A percentile compares a stretch with the other conserved stretches of the same genome.
Evolutionary conservation across 1,140 invertebrate genomes (phyloP).

Genomic region (Lordiphosa clarofinis): DNA sequence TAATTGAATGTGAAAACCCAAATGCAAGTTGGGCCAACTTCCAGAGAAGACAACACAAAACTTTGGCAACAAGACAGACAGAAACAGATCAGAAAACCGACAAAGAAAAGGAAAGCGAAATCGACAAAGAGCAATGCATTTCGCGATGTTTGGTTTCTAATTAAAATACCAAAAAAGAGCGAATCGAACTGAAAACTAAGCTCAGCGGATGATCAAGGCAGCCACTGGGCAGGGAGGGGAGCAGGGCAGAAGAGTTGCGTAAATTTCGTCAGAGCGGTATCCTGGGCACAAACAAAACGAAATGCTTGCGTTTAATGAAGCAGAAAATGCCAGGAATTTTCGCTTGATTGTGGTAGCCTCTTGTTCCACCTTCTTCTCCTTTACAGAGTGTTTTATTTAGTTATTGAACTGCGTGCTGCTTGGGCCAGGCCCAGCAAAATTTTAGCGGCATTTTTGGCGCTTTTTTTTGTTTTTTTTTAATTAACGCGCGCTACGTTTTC

Average conservation of each 20-base stretch:
- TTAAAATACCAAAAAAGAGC: slow-evolving; percentile 69
- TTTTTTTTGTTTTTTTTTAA: slow-evolving; percentile 61
- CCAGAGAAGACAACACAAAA: slow-evolving; percentile 10
- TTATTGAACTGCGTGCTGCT: slow-evolving; percentile 62
- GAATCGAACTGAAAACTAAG: slow-evolving; percentile 48
- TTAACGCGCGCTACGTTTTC: slow-evolving; percentile 74
- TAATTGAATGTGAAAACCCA: slow-evolving; percentile 74
- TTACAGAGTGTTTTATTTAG: slow-evolving; percentile 70
- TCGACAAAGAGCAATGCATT: slow-evolving; percentile 60
- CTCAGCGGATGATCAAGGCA: slow-evolving; percentile 46
- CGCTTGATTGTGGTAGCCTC: slow-evolving; percentile 60
- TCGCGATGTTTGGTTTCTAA: slow-evolving; percentile 73
- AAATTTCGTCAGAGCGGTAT: too few species aligned
- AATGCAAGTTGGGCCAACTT: slow-evolving; percentile 44
- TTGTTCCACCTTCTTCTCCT: slow-evolving; percentile 3
- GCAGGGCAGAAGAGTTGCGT: too few species aligned
- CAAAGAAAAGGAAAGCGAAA: slow-evolving; percentile 43
- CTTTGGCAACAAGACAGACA: background rate
- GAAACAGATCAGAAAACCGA: slow-evolving; percentile 38
- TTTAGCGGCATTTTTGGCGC: slow-evolving; percentile 75
- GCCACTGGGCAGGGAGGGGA: slow-evolving; percentile 5
- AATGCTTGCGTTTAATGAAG: slow-evolving; percentile 65
- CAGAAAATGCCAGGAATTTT: slow-evolving; percentile 75
- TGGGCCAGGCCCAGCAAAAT: slow-evolving; percentile 31
- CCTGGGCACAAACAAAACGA: too few species aligned